phyloP scores from a whole-genome alignment of 2,113 vertebrate species.

The Takifugu bimaculatus region DNA sequence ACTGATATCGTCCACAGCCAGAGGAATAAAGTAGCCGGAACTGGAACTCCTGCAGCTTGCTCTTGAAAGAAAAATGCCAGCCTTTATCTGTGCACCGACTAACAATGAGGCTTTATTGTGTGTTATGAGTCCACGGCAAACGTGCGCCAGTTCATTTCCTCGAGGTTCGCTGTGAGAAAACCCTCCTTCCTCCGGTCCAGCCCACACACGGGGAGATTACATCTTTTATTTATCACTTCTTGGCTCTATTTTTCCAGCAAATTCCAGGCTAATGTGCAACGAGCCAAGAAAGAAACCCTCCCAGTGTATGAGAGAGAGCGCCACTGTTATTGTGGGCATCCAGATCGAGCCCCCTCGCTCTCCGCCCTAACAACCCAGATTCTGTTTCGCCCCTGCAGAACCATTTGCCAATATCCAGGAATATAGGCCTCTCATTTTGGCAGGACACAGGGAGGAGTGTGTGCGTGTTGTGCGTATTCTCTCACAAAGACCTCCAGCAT shows the following conservation, averaged over 20 bases:
- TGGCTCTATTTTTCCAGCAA: slow-evolving; percentile 92
- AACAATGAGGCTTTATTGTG: slow-evolving; percentile 39
- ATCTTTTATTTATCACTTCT: slow-evolving; percentile 96
- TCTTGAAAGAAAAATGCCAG: slow-evolving; percentile 14
- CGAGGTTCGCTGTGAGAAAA: slow-evolving; percentile 68
- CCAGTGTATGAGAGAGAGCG: slow-evolving; percentile 19
- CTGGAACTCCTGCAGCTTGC: slow-evolving; percentile 17
- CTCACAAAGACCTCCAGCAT: slow-evolving; percentile 45
- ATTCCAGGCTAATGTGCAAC: slow-evolving; percentile 91
- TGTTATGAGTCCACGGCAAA: slow-evolving; percentile 20
- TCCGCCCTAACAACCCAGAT: slow-evolving; percentile 32
- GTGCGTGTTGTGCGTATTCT: slow-evolving; percentile 23
- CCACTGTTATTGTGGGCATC: slow-evolving; percentile 42
- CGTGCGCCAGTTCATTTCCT: slow-evolving; percentile 73
- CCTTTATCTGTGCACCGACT: slow-evolving; percentile 32
- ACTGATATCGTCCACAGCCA: too few species aligned
- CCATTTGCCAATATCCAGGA: slow-evolving; percentile 39
- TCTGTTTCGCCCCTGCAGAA: slow-evolving; percentile 29
- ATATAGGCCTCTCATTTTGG: slow-evolving; percentile 25
- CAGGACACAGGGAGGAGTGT: slow-evolving; percentile 22
- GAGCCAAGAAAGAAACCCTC: slow-evolving; percentile 78
- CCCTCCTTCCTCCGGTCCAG: slow-evolving; percentile 47
- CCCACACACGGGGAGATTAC: slow-evolving; percentile 80
- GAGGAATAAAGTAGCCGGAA: slow-evolving; percentile 9
- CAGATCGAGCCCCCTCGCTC: slow-evolving; percentile 15